phyloP scores from a whole-genome alignment of 2,888 invertebrate species.

The Drosophila paranaensis region DNA sequence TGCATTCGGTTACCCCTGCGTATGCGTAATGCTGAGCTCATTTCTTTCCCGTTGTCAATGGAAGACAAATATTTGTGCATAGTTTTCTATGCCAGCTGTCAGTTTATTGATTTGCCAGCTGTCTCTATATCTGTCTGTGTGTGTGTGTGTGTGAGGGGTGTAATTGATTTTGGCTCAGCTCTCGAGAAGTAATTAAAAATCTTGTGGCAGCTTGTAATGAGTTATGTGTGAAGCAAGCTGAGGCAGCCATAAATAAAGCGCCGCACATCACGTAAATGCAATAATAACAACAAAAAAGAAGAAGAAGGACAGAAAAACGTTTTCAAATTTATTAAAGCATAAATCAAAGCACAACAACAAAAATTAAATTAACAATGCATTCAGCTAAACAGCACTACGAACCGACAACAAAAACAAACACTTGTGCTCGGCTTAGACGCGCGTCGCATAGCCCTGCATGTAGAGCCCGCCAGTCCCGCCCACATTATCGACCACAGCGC shows the following conservation, averaged over 20 bases:
- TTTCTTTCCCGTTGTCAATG: constrained; percentile 33
- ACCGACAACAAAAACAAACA: constrained; percentile 9
- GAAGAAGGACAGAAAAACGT: constrained; percentile 10
- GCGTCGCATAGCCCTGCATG: constrained; percentile 76
- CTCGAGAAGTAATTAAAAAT: constrained; percentile 47
- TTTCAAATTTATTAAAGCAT: constrained; percentile 39
- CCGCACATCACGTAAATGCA: constrained; percentile 19
- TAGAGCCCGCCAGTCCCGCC: constrained; percentile 56
- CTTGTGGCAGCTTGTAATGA: constrained; percentile 33
- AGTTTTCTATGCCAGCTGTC: constrained; percentile 29
- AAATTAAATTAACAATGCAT: constrained; percentile 34
- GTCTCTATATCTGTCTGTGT: constrained; percentile 3
- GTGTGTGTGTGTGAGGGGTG: constrained; percentile 11
- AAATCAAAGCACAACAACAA: constrained; percentile 33
- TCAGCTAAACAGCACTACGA: constrained; percentile 38
- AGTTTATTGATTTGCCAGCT: constrained; percentile 54
- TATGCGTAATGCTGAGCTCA: constrained; percentile 48
- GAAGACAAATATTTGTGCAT: constrained; percentile 54
- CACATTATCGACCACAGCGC: constrained; percentile 76
- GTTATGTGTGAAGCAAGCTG: constrained; percentile 24
- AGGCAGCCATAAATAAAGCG: constrained; percentile 31
- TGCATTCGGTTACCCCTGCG: constrained; percentile 14
- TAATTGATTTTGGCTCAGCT: constrained; percentile 49
- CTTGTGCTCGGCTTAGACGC: constrained; percentile 50
- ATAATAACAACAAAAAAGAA: constrained; percentile 16